phyloP scores from a whole-genome alignment of 2,888 invertebrate genomes.

The Phorcus lineatus region DNA sequence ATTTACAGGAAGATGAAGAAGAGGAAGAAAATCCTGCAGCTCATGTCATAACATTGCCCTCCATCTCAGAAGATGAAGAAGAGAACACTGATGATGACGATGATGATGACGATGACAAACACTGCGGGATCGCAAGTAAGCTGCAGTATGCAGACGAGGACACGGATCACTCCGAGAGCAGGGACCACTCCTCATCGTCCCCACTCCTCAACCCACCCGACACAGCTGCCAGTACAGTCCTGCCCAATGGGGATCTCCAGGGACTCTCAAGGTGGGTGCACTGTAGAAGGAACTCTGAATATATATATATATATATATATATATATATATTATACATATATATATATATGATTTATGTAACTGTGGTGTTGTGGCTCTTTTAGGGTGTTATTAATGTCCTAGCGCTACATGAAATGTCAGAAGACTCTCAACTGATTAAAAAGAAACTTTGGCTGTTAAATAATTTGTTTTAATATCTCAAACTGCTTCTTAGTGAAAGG shows the following conservation, averaged over 20 bases:
- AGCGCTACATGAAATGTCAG: not conserved
- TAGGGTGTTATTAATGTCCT: not conserved
- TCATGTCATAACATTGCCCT: constrained; percentile 89
- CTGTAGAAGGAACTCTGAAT: constrained; percentile 46
- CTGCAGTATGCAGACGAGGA: constrained; percentile 35
- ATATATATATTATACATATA: too few species aligned
- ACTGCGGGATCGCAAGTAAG: not conserved
- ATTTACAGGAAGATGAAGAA: constrained; percentile 39
- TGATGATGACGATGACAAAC: constrained; percentile 74
- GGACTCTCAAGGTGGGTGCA: constrained; percentile 48
- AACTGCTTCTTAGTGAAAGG: not conserved
- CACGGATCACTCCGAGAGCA: constrained; percentile 29
- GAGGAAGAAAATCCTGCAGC: constrained; percentile 79
- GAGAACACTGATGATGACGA: constrained; percentile 81
- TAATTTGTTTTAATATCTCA: not conserved
- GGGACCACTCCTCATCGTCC: constrained; percentile 42
- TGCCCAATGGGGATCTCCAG: constrained; percentile 62
- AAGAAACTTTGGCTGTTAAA: too few species aligned
- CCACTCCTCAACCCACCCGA: constrained; percentile 43
- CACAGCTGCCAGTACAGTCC: not conserved
- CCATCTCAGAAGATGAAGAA: constrained; percentile 95
- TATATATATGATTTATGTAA: too few species aligned
- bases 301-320: too few species aligned
- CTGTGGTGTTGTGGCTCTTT: not conserved
- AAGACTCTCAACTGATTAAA: too few species aligned